Percentiles rank a stretch among this genome's conserved stretches.
phyloP scores from a whole-genome alignment of 2,888 invertebrate species.

The Diplazon laetatorius region DNA sequence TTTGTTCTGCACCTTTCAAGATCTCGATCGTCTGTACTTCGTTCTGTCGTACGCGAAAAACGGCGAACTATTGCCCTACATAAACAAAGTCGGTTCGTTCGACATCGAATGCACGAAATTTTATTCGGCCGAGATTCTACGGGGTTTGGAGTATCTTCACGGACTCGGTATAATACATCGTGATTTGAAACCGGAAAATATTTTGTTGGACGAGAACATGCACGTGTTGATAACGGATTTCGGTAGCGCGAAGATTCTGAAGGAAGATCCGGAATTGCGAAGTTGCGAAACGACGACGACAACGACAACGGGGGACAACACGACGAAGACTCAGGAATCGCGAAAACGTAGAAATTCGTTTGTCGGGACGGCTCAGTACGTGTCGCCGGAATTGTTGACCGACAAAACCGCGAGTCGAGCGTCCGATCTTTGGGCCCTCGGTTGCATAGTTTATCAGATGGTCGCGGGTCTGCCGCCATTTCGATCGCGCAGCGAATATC shows the following conservation, averaged over 20 bases:
- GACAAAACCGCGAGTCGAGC: slow-evolving; percentile 90
- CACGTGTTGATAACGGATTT: slow-evolving; percentile 98
- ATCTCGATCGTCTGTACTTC: slow-evolving; percentile 95
- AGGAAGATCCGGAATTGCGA: slow-evolving; percentile 74
- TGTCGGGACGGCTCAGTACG: slow-evolving; percentile 99
- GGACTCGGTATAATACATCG: slow-evolving; percentile 95
- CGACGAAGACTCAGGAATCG: slow-evolving; percentile 53
- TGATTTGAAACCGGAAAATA: slow-evolving; percentile 99
- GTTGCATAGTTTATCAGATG: slow-evolving; percentile 99
- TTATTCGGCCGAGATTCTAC: slow-evolving; percentile 96
- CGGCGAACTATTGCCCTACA: slow-evolving; percentile 96
- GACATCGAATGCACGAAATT: slow-evolving; percentile 94
- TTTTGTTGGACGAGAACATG: slow-evolving; percentile 96
- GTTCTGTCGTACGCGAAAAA: slow-evolving; percentile 97
- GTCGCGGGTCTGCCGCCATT: slow-evolving; percentile 96
- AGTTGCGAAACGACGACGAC: slow-evolving; percentile 33
- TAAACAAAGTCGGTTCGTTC: slow-evolving; percentile 95
- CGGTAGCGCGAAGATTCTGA: slow-evolving; percentile 95
- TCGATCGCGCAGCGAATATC: slow-evolving; percentile 95
- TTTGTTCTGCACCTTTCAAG: slow-evolving; percentile 98
- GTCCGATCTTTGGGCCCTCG: slow-evolving; percentile 98
- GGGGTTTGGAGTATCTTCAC: slow-evolving; percentile 96
- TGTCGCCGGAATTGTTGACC: slow-evolving; percentile 97
- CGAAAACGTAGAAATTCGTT: slow-evolving; percentile 91
- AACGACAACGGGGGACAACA: slow-evolving; percentile 2